A percentile compares a stretch with the other conserved stretches of the same genome.
Evolutionary conservation across 1,140 invertebrate species (phyloP).

Genomic region (Physella acuta): DNA sequence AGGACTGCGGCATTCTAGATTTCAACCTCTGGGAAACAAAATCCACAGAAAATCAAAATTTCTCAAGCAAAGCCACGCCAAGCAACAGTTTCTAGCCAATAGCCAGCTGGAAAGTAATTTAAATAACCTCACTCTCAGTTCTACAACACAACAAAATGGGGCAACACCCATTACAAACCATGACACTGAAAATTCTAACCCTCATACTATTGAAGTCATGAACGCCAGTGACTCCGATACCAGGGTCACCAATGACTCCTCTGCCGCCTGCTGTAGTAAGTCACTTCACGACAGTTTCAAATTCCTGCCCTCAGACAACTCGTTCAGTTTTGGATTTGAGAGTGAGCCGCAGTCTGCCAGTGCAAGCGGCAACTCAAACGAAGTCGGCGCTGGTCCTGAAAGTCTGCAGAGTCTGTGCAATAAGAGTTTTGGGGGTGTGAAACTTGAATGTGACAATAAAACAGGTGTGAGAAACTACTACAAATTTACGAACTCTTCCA

Average conservation of each 20-base stretch:
- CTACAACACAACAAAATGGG: neutral
- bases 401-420: no score
- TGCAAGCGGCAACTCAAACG: no score
- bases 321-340: conserved; percentile 20
- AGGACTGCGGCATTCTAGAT: conserved; percentile 15
- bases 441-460: no score
- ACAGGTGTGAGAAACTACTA: no score
- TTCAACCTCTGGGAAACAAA: neutral
- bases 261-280: neutral
- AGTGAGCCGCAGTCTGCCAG: no score
- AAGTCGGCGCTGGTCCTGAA: no score
- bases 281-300: neutral
- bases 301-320: conserved; percentile 20
- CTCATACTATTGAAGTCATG: neutral
- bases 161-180: neutral
- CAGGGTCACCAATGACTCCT: neutral
- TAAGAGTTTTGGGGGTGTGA: no score
- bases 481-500: no score
- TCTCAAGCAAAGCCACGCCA: conserved; percentile 14
- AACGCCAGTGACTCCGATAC: neutral
- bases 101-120: neutral
- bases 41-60: neutral
- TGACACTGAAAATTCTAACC: neutral
- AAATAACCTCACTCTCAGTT: neutral
- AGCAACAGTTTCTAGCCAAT: neutral